Percentiles rank a stretch among this genome's conserved stretches.
Conservation (phyloP, 2,888 invertebrate species). For the Ceramica pisi region DNA sequence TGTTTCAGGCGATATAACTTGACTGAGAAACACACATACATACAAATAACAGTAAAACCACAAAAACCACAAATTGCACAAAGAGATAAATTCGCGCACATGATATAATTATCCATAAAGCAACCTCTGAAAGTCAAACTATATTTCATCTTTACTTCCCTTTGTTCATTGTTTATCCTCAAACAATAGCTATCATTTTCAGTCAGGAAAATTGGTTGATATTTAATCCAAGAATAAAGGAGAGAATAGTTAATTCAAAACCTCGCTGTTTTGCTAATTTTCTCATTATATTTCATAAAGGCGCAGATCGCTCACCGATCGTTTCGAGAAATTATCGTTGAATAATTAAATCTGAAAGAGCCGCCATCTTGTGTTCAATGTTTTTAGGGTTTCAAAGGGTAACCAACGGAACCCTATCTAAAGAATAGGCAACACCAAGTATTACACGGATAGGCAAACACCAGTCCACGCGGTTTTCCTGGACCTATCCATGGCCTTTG, state of each 20-base stretch:
- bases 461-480: not conserved
- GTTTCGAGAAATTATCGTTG: conserved; percentile 55
- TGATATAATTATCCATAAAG: conserved; percentile 41
- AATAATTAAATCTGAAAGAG: conserved; percentile 50
- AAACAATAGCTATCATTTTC: conserved; percentile 59
- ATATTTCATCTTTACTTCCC: conserved; percentile 44
- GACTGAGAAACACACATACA: not conserved
- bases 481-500: not conserved
- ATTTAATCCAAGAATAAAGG: conserved; percentile 59
- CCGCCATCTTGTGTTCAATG: conserved; percentile 40
- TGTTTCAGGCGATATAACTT: not conserved
- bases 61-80: not conserved
- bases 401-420: no score
- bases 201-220: conserved; percentile 62
- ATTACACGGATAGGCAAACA: not conserved
- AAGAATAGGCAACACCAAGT: no score
- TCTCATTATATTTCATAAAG: conserved; percentile 63
- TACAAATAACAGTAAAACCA: no score
- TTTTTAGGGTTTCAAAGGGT: not conserved
- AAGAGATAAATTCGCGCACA: conserved; percentile 20
- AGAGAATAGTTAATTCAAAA: conserved; percentile 52
- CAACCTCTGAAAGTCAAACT: conserved; percentile 51
- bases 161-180: conserved; percentile 49
- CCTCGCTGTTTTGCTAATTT: conserved; percentile 52
- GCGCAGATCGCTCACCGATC: conserved; percentile 56